Evolutionary conservation across 2,888 invertebrate genomes (phyloP).

Genomic region (Leptinotarsa juncta): DNA sequence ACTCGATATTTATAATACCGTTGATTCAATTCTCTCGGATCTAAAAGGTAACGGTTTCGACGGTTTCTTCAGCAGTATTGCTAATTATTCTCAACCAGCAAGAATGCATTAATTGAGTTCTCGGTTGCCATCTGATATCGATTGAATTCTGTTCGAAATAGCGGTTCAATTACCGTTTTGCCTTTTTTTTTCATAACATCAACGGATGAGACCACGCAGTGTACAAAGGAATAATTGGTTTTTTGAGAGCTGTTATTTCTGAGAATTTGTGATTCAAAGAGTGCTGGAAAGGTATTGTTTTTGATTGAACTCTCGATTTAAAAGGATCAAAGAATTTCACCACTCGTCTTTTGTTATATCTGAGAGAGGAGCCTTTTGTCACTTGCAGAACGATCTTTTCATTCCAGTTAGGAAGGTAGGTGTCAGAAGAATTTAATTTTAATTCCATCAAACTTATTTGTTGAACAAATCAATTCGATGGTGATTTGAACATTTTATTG

Average conservation of each 20-base stretch:
- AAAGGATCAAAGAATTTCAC: neutral
- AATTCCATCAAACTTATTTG: too few species aligned
- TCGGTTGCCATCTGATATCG: constrained; percentile 6
- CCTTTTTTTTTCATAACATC: neutral
- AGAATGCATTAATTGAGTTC: neutral
- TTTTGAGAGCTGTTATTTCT: constrained; percentile 2
- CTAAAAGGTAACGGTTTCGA: neutral
- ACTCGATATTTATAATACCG: neutral
- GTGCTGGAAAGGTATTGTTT: neutral
- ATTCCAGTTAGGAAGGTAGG: neutral
- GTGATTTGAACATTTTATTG: too few species aligned
- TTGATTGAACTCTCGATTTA: constrained; percentile 11
- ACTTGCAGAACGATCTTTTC: neutral
- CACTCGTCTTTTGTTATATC: neutral
- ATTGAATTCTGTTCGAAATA: neutral
- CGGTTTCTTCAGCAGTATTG: neutral
- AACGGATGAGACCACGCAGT: constrained; percentile 5
- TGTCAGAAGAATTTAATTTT: neutral
- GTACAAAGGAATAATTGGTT: constrained; percentile 12
- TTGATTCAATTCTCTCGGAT: neutral
- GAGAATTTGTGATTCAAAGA: constrained; percentile 3
- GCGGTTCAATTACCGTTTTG: constrained; percentile 1
- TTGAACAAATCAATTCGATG: too few species aligned
- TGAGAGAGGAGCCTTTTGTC: neutral
- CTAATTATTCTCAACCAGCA: neutral